Evolutionary conservation across 1,140 invertebrate genomes (phyloP).

Genomic region (Littorina saxatilis): DNA sequence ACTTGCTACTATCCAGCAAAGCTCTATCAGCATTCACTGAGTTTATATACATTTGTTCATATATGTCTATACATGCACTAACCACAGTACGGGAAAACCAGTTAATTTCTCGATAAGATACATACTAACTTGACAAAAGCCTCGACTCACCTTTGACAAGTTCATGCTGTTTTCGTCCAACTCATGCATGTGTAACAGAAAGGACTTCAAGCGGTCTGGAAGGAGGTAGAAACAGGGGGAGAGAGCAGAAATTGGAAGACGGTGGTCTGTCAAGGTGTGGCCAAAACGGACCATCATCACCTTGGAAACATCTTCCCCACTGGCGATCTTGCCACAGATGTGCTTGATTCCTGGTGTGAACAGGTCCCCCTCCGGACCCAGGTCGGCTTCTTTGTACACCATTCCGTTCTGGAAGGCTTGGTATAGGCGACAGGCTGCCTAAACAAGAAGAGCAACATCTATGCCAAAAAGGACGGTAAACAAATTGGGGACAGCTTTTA

Average conservation of each 20-base stretch:
- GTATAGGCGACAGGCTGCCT: constrained; percentile 3
- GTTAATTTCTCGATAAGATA: background rate
- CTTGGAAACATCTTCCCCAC: background rate
- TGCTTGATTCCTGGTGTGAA: constrained; percentile 21
- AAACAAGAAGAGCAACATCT: too few relatives aligned
- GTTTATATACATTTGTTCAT: background rate
- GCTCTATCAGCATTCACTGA: too few relatives aligned
- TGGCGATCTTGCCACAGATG: constrained; percentile 22
- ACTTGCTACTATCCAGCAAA: too few relatives aligned
- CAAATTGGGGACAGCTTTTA: too few relatives aligned
- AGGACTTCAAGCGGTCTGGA: background rate
- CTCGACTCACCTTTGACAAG: background rate
- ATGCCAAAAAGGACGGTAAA: too few relatives aligned
- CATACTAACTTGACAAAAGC: background rate
- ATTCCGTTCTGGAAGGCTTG: constrained; percentile 21
- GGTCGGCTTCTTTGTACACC: background rate
- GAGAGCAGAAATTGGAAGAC: background rate
- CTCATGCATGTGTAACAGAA: constrained; percentile 11
- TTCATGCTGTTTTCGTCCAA: constrained; percentile 8
- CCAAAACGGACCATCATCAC: constrained; percentile 8
- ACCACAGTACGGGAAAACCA: background rate
- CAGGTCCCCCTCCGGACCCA: constrained; percentile 18
- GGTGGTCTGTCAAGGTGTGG: background rate
- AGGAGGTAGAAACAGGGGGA: constrained; percentile 17
- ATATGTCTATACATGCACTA: background rate